phyloP scores from a whole-genome alignment of 92 coral and sea anemone genomes.

The Chrysogorgia sp. region DNA sequence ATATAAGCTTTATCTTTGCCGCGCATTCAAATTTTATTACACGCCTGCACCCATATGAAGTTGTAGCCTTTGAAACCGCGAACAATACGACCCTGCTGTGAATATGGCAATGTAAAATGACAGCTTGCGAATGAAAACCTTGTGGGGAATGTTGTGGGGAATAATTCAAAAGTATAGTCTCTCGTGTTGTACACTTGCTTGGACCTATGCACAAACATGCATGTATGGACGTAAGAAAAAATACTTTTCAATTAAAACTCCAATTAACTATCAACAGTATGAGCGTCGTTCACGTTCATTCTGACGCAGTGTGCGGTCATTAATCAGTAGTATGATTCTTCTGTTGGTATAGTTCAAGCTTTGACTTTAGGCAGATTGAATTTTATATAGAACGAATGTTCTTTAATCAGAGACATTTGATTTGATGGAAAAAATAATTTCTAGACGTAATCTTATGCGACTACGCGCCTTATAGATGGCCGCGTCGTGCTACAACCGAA shows the following conservation, averaged over 20 bases:
- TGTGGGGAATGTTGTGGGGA: too few relatives aligned
- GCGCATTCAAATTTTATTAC: background rate
- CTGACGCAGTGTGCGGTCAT: constrained; percentile 33
- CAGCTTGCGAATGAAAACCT: too few relatives aligned
- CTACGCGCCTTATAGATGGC: too few relatives aligned
- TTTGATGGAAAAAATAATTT: background rate
- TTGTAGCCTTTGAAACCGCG: background rate
- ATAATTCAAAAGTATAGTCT: too few relatives aligned
- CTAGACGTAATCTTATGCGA: background rate
- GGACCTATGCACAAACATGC: too few relatives aligned
- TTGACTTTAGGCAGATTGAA: background rate
- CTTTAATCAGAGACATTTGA: background rate
- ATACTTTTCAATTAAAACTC: constrained; percentile 36
- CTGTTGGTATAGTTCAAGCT: constrained; percentile 19
- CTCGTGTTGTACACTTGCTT: too few relatives aligned
- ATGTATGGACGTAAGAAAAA: background rate
- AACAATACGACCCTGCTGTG: background rate
- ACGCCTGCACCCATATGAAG: background rate
- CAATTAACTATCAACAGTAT: constrained; percentile 24
- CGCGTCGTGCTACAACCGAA: too few relatives aligned
- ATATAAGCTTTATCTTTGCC: background rate
- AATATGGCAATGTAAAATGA: too few relatives aligned
- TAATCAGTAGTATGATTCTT: background rate
- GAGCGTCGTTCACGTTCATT: background rate
- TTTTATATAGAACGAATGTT: background rate